Base-by-base conservation (phyloP, 2,797 vertebrate genomes). In the Cetoscarus ocellatus region DNA sequence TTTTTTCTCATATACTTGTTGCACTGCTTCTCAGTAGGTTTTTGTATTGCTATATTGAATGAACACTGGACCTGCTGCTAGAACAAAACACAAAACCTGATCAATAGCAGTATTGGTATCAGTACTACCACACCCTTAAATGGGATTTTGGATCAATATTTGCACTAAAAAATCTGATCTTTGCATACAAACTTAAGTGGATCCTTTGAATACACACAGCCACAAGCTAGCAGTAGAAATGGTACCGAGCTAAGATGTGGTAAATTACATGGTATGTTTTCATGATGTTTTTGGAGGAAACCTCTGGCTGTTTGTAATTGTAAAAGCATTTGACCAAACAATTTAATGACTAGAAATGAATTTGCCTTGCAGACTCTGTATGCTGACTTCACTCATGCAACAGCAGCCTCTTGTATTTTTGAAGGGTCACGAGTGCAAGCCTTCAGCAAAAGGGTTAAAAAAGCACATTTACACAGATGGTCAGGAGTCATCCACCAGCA, bases 381-480 rank as follows among this genome's bases (percentile, higher is more conserved):
- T 52, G 53, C 64, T 36, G 50, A 72, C 69, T 80, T 56, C 66
- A 64, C 64, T 83, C 63, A 52, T 60, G 59, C 42, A 68, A 67
- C 17, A 57, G 19, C 49, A 80, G 77, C 70, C 63, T 49, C 50
- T 57, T 45, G 10, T 8, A 13, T 39, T 84, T 73, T 55, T 59
- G 19, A 66, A 71, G 65, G 60, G 75, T 82, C 35, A 12, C 9
- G 63, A 73, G 79, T 77, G 72, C 78, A 79, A 40, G 75, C 49
- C 65, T 57, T 68, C 65, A 77, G 63, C 67, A 77, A 81, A 85
- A 53, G 73, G 77, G 83, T 86, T 80, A 88, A 86, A 82, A 78
- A 75, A 75, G 55, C 44, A 73, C 64, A 69, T 85, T 78, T 78
- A 70, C 76, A 75, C 90, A 89, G 84, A 89, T 90, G 88, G 86